phyloP scores from a whole-genome alignment of 30 jellyfish, hydroid and myxozoan genomes.

The Hydra vulgaris region DNA sequence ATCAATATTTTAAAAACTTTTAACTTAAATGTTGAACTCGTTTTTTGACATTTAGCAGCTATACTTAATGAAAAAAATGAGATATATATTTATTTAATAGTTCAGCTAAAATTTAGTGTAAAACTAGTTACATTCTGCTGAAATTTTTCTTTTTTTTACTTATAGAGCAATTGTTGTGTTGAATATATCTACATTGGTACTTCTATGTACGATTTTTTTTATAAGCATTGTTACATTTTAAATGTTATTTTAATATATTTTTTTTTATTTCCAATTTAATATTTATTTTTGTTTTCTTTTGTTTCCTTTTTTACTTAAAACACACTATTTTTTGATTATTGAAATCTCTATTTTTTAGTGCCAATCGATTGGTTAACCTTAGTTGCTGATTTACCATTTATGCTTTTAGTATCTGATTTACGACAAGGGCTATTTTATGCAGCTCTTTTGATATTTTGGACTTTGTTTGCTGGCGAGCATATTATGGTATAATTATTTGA shows the following conservation, averaged over 20 bases:
- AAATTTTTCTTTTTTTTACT: background rate
- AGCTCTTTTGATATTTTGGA: conserved; percentile 68
- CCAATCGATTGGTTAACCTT: conserved; percentile 90
- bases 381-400: conserved; percentile 66
- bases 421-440: conserved; percentile 95
- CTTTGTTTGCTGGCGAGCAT: conserved; percentile 93
- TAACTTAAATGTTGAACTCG: too few relatives aligned
- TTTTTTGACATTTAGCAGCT: too few relatives aligned
- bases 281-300: too few relatives aligned
- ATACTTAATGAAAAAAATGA: too few relatives aligned
- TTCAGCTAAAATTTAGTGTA: too few relatives aligned
- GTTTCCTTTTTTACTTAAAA: too few relatives aligned
- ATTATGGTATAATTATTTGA: conserved; percentile 43
- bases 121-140: too few relatives aligned
- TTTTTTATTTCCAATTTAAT: background rate
- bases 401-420: conserved; percentile 65
- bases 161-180: conserved; percentile 45
- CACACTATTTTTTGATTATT: too few relatives aligned
- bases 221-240: too few relatives aligned
- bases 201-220: conserved; percentile 39
- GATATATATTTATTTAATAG: too few relatives aligned
- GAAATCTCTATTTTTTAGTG: conserved; percentile 43
- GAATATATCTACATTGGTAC: conserved; percentile 45
- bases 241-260: too few relatives aligned
- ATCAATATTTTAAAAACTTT: too few relatives aligned